These are phyloP conservation scores for Tursiops truncatus DNA, from an alignment of 2,113 vertebrate species.

Conservation along the genomic window DNA sequence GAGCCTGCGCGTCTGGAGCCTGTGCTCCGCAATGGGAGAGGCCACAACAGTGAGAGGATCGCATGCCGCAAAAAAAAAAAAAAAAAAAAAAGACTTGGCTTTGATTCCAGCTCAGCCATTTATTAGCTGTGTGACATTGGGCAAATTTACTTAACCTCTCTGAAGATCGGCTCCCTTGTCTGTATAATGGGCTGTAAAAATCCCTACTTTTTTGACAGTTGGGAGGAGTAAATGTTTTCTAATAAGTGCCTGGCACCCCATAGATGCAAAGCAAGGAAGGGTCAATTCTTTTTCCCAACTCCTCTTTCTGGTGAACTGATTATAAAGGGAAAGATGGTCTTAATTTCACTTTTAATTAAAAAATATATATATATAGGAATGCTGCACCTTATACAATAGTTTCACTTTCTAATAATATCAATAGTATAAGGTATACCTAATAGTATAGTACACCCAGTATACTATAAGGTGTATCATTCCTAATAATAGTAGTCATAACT, in stretches of 20 bases:
- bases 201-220: background rate
- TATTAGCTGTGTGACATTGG: background rate
- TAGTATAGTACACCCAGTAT: background rate
- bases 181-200: constrained; percentile 10
- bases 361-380: background rate
- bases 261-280: background rate
- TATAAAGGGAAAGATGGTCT: constrained; percentile 9
- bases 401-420: background rate
- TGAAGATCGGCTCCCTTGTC: background rate
- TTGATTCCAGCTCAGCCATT: background rate
- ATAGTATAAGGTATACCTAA: background rate
- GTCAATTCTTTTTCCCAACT: background rate
- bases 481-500: background rate
- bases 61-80: no score
- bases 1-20: no score
- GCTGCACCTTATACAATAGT: background rate
- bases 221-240: constrained; percentile 30
- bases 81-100: no score
- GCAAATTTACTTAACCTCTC: background rate
- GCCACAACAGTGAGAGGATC: no score
- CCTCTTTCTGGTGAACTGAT: background rate
- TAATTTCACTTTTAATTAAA: constrained; percentile 8
- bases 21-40: no score
- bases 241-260: background rate
- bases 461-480: background rate